Percentiles rank a stretch among this genome's conserved stretches.
Evolutionary conservation across 2,888 invertebrate species (phyloP).

Genomic region (Gymnocheta viridis): DNA sequence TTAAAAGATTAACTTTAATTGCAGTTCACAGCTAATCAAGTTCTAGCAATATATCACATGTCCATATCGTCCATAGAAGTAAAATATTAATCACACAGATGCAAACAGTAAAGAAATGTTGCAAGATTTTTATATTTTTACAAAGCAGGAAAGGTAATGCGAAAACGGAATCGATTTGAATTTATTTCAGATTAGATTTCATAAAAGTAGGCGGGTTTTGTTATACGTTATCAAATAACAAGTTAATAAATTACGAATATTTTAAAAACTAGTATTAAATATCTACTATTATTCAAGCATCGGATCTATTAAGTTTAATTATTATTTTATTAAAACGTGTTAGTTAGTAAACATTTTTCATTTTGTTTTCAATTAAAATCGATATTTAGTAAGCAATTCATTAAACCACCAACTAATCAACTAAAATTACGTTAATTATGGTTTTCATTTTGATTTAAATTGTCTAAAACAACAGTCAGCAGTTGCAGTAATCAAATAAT

Average conservation of each 20-base stretch:
- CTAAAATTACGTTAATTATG: slow-evolving; percentile 33
- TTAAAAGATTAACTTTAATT: slow-evolving; percentile 68
- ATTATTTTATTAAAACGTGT: slow-evolving; percentile 6
- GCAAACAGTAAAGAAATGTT: not conserved
- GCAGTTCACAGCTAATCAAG: slow-evolving; percentile 65
- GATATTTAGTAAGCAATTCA: slow-evolving; percentile 47
- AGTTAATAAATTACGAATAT: not conserved
- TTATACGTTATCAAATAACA: no score
- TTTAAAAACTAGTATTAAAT: not conserved
- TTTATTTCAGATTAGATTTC: not conserved
- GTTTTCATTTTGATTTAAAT: slow-evolving; percentile 41
- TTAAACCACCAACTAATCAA: slow-evolving; percentile 45
- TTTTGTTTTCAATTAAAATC: slow-evolving; percentile 34
- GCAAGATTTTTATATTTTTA: not conserved
- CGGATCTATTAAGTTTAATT: slow-evolving; percentile 17
- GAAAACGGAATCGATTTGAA: not conserved
- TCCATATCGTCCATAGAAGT: not conserved
- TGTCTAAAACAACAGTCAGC: slow-evolving; percentile 11
- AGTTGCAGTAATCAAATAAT: slow-evolving; percentile 7
- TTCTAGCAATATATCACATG: slow-evolving; percentile 35
- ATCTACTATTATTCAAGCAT: not conserved
- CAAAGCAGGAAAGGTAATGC: slow-evolving; percentile 10
- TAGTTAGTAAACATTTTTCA: slow-evolving; percentile 25
- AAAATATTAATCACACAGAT: not conserved
- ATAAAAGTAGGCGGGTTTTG: slow-evolving; percentile 20